Conservation (phyloP, 2,888 invertebrate genomes). For the Thera britannica region DNA sequence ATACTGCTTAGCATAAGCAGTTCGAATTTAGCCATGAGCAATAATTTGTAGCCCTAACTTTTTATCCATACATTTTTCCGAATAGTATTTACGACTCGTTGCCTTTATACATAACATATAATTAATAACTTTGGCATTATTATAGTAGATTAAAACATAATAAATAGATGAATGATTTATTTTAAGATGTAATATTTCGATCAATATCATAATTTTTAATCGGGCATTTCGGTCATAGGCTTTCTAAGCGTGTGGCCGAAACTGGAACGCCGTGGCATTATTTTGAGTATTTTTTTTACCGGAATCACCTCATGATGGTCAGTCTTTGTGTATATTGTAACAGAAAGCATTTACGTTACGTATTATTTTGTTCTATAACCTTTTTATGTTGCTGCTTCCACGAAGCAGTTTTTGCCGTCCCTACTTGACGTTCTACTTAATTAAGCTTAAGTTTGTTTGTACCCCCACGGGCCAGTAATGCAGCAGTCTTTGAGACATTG, state of each 20-base stretch:
- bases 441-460: conserved; percentile 79
- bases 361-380: conserved; percentile 52
- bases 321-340: conserved; percentile 63
- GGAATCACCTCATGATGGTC: conserved; percentile 77
- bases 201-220: conserved; percentile 50
- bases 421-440: conserved; percentile 76
- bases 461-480: conserved; percentile 80
- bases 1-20: conserved; percentile 35
- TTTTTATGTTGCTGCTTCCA: conserved; percentile 69
- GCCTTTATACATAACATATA: conserved; percentile 53
- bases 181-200: conserved; percentile 58
- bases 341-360: conserved; percentile 75
- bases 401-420: conserved; percentile 73
- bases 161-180: conserved; percentile 55
- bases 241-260: conserved; percentile 56
- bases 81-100: conserved; percentile 48
- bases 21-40: conserved; percentile 35
- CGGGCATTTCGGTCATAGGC: conserved; percentile 62
- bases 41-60: conserved; percentile 31
- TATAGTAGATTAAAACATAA: conserved; percentile 50
- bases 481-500: conserved; percentile 80
- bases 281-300: conserved; percentile 55
- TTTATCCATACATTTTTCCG: conserved; percentile 39
- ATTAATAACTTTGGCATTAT: conserved; percentile 62
- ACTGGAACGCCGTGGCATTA: conserved; percentile 70